Evolutionary conservation across 2,113 vertebrate species (phyloP).

Genomic region (Lates calcarifer): DNA sequence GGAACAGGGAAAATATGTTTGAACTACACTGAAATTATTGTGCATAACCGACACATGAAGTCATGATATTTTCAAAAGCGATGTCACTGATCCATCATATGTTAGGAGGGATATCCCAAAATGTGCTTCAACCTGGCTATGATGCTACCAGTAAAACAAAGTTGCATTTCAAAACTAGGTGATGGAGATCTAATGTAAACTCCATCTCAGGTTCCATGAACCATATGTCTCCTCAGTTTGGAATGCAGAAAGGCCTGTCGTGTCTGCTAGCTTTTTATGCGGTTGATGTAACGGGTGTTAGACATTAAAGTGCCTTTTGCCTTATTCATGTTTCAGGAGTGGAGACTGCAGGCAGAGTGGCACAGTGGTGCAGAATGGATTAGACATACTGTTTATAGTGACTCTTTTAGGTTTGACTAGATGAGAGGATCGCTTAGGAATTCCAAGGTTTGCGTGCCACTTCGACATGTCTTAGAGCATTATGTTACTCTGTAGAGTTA

Average conservation of each 20-base stretch:
- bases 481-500: no score
- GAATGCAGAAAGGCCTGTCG: conserved; percentile 31
- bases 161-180: conserved; percentile 8
- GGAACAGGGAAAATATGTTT: no score
- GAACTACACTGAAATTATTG: no score
- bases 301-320: conserved; percentile 66
- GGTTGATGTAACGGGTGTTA: conserved; percentile 40
- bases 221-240: conserved; percentile 24
- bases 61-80: no score
- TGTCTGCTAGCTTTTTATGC: conserved; percentile 37
- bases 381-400: conserved; percentile 48
- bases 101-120: no score
- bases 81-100: no score
- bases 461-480: no score
- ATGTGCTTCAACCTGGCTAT: no score
- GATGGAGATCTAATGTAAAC: conserved; percentile 23
- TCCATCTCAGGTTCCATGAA: conserved; percentile 33
- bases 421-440: no score
- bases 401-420: no score
- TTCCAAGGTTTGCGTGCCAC: no score
- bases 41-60: no score
- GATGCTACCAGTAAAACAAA: not conserved
- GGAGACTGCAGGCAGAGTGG: conserved; percentile 29
- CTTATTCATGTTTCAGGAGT: conserved; percentile 63
- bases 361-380: conserved; percentile 37